Base-by-base conservation (phyloP, 1,140 invertebrate species). In the Microplitis mediator region DNA sequence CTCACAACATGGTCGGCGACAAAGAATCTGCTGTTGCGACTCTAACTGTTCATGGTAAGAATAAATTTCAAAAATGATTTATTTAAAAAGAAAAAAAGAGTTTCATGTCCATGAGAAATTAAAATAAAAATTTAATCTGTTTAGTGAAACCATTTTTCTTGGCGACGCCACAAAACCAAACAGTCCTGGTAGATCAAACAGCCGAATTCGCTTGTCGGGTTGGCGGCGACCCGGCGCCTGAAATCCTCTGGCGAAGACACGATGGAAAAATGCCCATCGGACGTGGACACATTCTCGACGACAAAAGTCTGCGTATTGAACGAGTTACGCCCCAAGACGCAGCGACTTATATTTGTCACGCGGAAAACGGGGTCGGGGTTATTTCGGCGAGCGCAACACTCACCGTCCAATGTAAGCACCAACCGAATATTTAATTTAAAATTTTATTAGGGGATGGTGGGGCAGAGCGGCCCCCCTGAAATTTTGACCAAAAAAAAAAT, bases 141-240 rank as follows among this genome's bases (percentile, higher is more conserved):
- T 66, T 88, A 97, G 95, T 95, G 61, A 95, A 97, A 86, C 97
- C 97, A 34, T 94, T 91, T 84, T 96, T 98, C 80, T 91, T 92
- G 64, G 91, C 93, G 80, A 92, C 94, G 75, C 96, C 97, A 9
- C 90, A 93, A 70, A 95, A 98, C 84, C 89, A 94, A 75, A 95
- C 93, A 9, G 92, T 94, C 56, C 88, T 95, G 69, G 90, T 92
- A 71, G 94, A 94, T 9, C 91, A 94, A 80, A 91, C 90, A 16
- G 94, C 95, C 0, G 91, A 94, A 74, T 96, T 99, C 81, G 92
- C 94, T 60, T 99, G 97, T 82, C 90, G 92, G 65, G 95, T 96
- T 0, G 94, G 94, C 65, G 97, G 97, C 9, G 95, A 97, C 85
- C 96, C 96, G n/a, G 88, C 90, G 32, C 95, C 96, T 0, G 92